phyloP scores from a whole-genome alignment of 2,888 invertebrate species.

The Rhingia campestris region DNA sequence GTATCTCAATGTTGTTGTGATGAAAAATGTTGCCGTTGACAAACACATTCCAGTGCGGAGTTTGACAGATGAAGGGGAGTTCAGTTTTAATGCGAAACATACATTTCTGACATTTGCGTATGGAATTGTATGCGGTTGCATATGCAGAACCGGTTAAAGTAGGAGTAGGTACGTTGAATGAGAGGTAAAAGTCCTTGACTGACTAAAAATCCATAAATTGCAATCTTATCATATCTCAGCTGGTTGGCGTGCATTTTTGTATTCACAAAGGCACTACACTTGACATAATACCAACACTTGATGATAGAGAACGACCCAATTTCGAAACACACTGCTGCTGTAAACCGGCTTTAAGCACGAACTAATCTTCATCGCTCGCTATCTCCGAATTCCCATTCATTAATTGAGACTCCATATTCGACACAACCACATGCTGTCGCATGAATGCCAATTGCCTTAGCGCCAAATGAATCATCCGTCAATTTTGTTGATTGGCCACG shows the following conservation, averaged over 20 bases:
- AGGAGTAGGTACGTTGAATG: neutral
- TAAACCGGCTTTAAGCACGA: neutral
- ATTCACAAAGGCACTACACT: too few relatives aligned
- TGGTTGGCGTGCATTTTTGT: too few relatives aligned
- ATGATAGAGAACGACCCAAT: conserved; percentile 16
- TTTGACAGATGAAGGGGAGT: conserved; percentile 36
- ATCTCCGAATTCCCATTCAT: conserved; percentile 1
- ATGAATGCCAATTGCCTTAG: conserved; percentile 41
- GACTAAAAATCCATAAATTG: too few relatives aligned
- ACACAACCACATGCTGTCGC: neutral
- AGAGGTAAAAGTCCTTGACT: neutral
- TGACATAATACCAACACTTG: neutral
- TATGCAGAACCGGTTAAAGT: neutral
- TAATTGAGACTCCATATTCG: conserved; percentile 30
- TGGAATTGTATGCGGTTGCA: neutral
- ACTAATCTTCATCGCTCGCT: neutral
- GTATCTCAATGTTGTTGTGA: conserved; percentile 28
- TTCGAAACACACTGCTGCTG: conserved; percentile 6
- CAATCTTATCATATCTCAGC: too few relatives aligned
- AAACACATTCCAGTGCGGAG: conserved; percentile 26
- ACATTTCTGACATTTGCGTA: conserved; percentile 12
- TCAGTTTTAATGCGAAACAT: conserved; percentile 11
- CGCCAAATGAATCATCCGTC: conserved; percentile 45
- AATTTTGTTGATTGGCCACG: conserved; percentile 38
- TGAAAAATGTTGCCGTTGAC: conserved; percentile 36